These are phyloP conservation scores for Cylindroiulus punctatus DNA, from an alignment of 2,888 invertebrate species.

Conservation along the genomic window DNA sequence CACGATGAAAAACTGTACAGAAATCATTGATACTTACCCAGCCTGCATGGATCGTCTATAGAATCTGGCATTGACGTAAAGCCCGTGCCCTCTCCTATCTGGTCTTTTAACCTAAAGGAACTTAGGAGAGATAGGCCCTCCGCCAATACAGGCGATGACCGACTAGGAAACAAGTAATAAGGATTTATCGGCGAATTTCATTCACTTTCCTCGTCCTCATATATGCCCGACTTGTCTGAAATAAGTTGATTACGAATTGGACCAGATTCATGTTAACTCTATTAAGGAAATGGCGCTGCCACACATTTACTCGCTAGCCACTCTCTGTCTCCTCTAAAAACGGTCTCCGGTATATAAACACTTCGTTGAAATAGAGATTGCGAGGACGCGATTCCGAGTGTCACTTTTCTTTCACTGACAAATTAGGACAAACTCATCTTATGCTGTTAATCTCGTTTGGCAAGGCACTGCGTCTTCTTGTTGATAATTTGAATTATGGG, in stretches of 20 bases:
- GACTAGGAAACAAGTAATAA: conserved; percentile 35
- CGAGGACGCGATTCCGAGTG: not conserved
- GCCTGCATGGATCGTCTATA: not conserved
- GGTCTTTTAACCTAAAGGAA: conserved; percentile 20
- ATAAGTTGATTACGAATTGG: conserved; percentile 30
- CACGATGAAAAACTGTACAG: conserved; percentile 28
- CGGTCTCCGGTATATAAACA: not conserved
- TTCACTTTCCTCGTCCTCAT: conserved; percentile 20
- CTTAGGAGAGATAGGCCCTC: not conserved
- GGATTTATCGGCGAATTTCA: conserved; percentile 41
- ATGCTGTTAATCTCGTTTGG: not conserved
- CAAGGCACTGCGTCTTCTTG: not conserved
- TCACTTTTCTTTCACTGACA: not conserved
- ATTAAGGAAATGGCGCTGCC: conserved; percentile 29
- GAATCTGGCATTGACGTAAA: conserved; percentile 15
- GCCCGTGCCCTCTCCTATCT: not conserved
- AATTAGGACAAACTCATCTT: not conserved
- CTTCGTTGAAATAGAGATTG: not conserved
- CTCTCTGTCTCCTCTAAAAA: not conserved
- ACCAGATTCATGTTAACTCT: conserved; percentile 27
- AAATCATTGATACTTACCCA: conserved; percentile 32
- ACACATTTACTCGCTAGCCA: not conserved
- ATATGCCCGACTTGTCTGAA: not conserved
- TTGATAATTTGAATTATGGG: not conserved
- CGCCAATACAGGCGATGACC: not conserved